Base-by-base conservation (phyloP, 30 jellyfish, hydroid and myxozoan species). In the Turritopsis dohrnii region DNA sequence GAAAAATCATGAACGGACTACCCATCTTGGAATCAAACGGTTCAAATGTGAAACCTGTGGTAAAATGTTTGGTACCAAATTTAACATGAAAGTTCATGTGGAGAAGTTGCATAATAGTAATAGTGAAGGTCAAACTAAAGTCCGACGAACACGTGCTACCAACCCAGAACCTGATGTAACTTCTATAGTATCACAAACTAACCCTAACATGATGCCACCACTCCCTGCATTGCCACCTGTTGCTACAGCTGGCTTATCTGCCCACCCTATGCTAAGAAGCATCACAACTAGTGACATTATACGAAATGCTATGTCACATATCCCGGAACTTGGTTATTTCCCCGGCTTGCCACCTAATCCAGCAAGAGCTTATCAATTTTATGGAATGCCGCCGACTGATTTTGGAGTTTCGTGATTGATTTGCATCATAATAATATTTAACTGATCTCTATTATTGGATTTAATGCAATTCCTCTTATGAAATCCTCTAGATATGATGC, bases 21-120 rank as follows among this genome's bases (percentile, higher is more conserved):
- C 88, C 65, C 88, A 81, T 26, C 52, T 81, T 31, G 88, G 88
- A 8, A 66, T 81, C n/a, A 81, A 81, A 66, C 88, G 88, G n/a
- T 81, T 81, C 65, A 66, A 81, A 31, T 81, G 88, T 66, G 88
- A 81, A 54, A 30, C 66, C 28, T 81, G 88, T 30, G 65, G 65
- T 28, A 81, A 81, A 81, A 30, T 20, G 54, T 81, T 81, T 31
- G 88, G 88, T 21, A 81, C 88, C 16, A 81, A 81, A 66, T 81
- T 81, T 30, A 81, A 81, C 84, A 81, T 81, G 88, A 54, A 81
- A 25, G 88, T 81, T 53, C 88, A 81, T 53, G 74, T 81, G 0
- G 88, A 81, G 28, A 81, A 81, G 29, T n/a, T 81, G 28, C 88
- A 81, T 26, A 53, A 25, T n/a, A 23, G 66, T 1, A 28, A 19